These are phyloP conservation scores for Trididemnum miniatum DNA, from an alignment of 23 tunicate genomes.

Conservation along the genomic window DNA sequence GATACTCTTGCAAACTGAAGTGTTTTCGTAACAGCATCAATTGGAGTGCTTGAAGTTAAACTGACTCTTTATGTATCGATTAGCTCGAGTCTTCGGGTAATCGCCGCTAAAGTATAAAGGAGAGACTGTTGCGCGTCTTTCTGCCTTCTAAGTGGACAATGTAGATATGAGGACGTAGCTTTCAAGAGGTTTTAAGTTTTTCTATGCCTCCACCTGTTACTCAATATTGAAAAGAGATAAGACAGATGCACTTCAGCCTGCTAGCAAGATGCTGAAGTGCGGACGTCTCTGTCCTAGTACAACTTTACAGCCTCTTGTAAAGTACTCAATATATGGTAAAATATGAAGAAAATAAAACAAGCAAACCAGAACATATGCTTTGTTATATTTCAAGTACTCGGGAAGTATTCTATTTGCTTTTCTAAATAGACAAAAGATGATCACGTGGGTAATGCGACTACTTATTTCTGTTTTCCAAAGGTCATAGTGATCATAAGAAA, in stretches of 20 bases:
- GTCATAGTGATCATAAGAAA: too few relatives aligned
- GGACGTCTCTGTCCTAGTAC: background rate
- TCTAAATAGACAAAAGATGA: background rate
- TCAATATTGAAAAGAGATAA: background rate
- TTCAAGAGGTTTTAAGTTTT: slow-evolving; percentile 18
- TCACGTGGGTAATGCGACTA: too few relatives aligned
- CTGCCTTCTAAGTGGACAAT: slow-evolving; percentile 8
- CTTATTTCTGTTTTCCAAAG: too few relatives aligned
- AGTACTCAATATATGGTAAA: background rate
- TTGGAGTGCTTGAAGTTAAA: background rate
- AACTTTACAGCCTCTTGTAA: background rate
- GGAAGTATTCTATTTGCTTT: slow-evolving; percentile 8
- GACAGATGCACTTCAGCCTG: slow-evolving; percentile 3
- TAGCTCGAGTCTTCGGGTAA: slow-evolving; percentile 17
- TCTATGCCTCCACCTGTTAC: slow-evolving; percentile 13
- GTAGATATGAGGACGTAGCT: slow-evolving; percentile 2
- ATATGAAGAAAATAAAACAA: slow-evolving; percentile 10
- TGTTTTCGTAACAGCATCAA: slow-evolving; percentile 2
- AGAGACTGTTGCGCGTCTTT: slow-evolving; percentile 9
- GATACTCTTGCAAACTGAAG: background rate
- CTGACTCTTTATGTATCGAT: slow-evolving; percentile 2
- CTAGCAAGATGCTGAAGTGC: slow-evolving; percentile 9
- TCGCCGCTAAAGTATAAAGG: slow-evolving; percentile 1
- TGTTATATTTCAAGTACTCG: background rate
- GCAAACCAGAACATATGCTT: background rate